Percentiles rank a stretch among this genome's conserved stretches.
phyloP scores from a whole-genome alignment of 2,797 vertebrate genomes.

The Parambassis ranga region DNA sequence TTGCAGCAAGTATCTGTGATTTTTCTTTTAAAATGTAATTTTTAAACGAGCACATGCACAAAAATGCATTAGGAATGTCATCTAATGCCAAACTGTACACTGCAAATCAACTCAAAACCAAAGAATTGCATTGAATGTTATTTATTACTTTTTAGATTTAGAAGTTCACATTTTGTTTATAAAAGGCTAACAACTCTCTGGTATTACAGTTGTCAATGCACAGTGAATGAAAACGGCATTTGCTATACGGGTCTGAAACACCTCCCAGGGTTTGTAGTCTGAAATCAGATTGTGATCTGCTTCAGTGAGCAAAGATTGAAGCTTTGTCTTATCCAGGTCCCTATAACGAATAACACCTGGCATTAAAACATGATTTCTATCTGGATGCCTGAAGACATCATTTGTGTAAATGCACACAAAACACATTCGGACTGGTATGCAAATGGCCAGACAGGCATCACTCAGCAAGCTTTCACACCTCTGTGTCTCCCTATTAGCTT shows the following conservation, averaged over 20 bases:
- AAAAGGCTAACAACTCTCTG: slow-evolving; percentile 76
- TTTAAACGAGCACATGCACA: not conserved
- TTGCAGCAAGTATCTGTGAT: too few relatives aligned
- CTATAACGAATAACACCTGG: slow-evolving; percentile 18
- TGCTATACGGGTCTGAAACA: slow-evolving; percentile 52
- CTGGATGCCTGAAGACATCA: not conserved
- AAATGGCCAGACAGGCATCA: too few relatives aligned
- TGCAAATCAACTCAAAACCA: slow-evolving; percentile 47
- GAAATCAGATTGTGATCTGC: slow-evolving; percentile 35
- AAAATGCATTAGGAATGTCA: not conserved
- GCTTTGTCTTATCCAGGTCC: slow-evolving; percentile 28
- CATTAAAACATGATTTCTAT: not conserved
- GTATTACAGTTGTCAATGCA: slow-evolving; percentile 64
- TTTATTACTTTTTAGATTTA: slow-evolving; percentile 73
- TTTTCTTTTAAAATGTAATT: too few relatives aligned
- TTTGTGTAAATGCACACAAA: not conserved
- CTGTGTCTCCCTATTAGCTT: not conserved
- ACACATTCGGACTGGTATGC: not conserved
- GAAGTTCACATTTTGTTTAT: slow-evolving; percentile 60
- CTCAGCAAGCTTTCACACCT: too few relatives aligned
- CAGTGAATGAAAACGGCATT: slow-evolving; percentile 58
- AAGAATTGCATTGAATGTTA: slow-evolving; percentile 57
- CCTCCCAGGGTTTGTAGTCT: slow-evolving; percentile 44
- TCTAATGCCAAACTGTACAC: not conserved
- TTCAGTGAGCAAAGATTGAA: slow-evolving; percentile 20